Conservation (phyloP, 2,797 vertebrate genomes). For the Sardinella longiceps region DNA sequence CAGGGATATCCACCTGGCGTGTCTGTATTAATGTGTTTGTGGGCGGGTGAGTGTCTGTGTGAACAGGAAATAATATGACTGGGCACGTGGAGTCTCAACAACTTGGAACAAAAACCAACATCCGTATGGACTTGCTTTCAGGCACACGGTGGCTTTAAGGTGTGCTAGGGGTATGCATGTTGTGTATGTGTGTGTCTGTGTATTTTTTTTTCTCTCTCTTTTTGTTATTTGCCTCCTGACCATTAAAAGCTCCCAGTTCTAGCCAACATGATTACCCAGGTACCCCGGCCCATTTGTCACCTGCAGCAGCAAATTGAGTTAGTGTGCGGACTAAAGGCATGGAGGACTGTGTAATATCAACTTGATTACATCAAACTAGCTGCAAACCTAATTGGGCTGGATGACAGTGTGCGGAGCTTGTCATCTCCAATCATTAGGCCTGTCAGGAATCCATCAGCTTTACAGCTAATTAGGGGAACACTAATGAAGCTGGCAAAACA, state of each 20-base stretch:
- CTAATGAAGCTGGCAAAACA: slow-evolving; percentile 99
- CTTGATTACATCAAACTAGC: slow-evolving; percentile 98
- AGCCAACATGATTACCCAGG: slow-evolving; percentile 91
- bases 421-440: slow-evolving; percentile 99
- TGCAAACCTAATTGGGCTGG: slow-evolving; percentile 97
- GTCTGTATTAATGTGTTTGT: slow-evolving; percentile 61
- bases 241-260: slow-evolving; percentile 88
- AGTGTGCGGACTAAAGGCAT: slow-evolving; percentile 90
- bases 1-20: slow-evolving; percentile 57
- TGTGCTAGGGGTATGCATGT: slow-evolving; percentile 24
- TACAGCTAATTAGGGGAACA: slow-evolving; percentile 99
- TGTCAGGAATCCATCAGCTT: slow-evolving; percentile 99
- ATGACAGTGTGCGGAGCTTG: slow-evolving; percentile 97
- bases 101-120: background rate
- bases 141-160: background rate
- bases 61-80: background rate
- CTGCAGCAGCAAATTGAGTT: slow-evolving; percentile 93
- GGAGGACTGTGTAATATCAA: slow-evolving; percentile 97
- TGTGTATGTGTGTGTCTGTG: slow-evolving; percentile 69
- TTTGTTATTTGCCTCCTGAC: slow-evolving; percentile 82
- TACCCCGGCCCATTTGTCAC: slow-evolving; percentile 92
- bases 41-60: background rate
- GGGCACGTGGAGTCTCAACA: background rate
- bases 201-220: slow-evolving; percentile 35
- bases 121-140: background rate